Evolutionary conservation across 2,797 vertebrate genomes (phyloP).

Genomic region (Phataginus tricuspis): DNA sequence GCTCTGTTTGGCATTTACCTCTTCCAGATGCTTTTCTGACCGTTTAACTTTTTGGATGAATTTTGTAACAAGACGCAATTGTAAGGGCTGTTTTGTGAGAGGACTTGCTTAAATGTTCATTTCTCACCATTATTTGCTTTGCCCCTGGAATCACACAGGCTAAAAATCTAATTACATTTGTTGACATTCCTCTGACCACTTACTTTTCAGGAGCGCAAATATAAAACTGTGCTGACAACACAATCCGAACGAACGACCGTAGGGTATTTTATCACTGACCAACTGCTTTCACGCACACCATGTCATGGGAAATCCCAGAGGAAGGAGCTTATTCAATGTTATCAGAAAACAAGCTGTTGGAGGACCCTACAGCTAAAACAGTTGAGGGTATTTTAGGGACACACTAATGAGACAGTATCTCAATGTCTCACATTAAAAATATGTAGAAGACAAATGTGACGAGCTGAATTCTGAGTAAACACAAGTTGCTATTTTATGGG

Average conservation of each 20-base stretch:
- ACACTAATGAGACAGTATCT: neutral
- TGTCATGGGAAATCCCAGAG: constrained; percentile 16
- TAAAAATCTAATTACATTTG: constrained; percentile 69
- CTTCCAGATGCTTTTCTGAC: constrained; percentile 38
- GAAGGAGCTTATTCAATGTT: neutral
- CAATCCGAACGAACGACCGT: neutral
- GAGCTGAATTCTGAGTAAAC: neutral
- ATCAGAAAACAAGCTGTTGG: neutral
- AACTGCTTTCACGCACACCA: constrained; percentile 9
- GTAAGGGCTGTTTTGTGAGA: constrained; percentile 8
- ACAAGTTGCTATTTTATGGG: neutral
- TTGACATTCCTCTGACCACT: constrained; percentile 50
- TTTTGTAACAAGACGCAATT: constrained; percentile 54
- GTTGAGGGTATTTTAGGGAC: neutral
- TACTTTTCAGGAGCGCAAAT: constrained; percentile 61
- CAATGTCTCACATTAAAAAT: constrained; percentile 28
- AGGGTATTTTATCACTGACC: constrained; percentile 1
- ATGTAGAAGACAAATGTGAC: constrained; percentile 11
- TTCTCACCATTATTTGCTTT: constrained; percentile 52
- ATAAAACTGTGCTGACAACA: constrained; percentile 44
- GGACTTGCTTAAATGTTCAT: constrained; percentile 41
- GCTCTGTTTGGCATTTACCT: neutral
- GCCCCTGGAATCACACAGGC: constrained; percentile 26
- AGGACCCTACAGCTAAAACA: neutral
- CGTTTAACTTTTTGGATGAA: constrained; percentile 44